Conservation (phyloP, 1,140 invertebrate genomes). For the Tetramorium simillimum region DNA sequence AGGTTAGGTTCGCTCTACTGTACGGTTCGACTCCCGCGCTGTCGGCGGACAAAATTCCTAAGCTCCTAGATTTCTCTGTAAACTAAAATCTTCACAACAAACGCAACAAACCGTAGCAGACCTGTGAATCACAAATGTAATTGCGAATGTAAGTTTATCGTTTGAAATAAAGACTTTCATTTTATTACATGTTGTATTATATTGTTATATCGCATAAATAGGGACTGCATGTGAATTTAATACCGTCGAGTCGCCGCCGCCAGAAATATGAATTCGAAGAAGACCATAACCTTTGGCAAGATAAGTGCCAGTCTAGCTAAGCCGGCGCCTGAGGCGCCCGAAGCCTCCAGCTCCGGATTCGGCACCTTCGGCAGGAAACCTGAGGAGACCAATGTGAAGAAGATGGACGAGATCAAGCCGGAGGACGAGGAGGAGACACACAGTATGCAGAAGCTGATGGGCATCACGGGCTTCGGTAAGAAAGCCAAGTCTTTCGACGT, state of each 20-base stretch:
- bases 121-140: neutral
- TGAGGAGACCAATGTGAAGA: conserved; percentile 79
- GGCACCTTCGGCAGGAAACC: conserved; percentile 87
- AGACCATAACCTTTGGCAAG: conserved; percentile 87
- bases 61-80: neutral
- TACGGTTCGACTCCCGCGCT: neutral
- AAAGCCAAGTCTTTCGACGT: conserved; percentile 92
- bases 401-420: conserved; percentile 87
- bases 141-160: neutral
- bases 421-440: conserved; percentile 89
- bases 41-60: neutral
- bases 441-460: conserved; percentile 90
- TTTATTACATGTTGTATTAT: neutral
- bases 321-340: conserved; percentile 65
- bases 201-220: neutral
- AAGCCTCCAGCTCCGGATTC: conserved; percentile 84
- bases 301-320: conserved; percentile 80
- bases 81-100: neutral
- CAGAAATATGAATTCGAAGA: conserved; percentile 68
- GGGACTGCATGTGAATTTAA: neutral
- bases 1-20: neutral
- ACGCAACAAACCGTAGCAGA: neutral
- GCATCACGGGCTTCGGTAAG: conserved; percentile 91
- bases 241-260: neutral
- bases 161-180: neutral